A percentile compares a stretch with the other conserved stretches of the same genome.
Evolutionary conservation across 23 tunicate species (phyloP).

Genomic region (Halocynthia roretzi): DNA sequence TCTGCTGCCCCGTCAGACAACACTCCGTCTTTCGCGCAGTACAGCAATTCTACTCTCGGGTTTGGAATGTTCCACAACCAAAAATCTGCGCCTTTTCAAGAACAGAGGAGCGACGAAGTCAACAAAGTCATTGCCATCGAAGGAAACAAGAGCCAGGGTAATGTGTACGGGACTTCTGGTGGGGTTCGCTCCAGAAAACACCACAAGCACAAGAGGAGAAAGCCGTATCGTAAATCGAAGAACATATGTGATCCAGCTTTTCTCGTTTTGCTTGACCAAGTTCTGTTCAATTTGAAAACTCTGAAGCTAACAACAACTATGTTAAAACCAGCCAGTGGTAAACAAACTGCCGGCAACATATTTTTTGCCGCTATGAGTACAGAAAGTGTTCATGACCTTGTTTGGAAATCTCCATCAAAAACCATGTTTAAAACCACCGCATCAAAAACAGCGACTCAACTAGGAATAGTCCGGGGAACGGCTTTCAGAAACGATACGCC

Average conservation of each 20-base stretch:
- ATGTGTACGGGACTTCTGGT: background rate
- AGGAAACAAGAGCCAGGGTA: background rate
- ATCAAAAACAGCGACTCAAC: no score
- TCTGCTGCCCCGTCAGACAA: background rate
- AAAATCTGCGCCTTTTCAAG: slow-evolving; percentile 4
- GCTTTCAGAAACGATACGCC: no score
- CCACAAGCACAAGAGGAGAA: slow-evolving; percentile 68
- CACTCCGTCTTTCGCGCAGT: slow-evolving; percentile 4
- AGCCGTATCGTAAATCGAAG: slow-evolving; percentile 41
- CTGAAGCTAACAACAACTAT: background rate
- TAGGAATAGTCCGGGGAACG: no score
- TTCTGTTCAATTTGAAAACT: slow-evolving; percentile 20
- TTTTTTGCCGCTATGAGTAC: background rate
- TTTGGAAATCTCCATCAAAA: no score
- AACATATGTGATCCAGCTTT: slow-evolving; percentile 68
- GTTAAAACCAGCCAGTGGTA: background rate
- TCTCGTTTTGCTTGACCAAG: slow-evolving; percentile 36
- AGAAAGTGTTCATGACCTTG: background rate
- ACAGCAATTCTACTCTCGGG: slow-evolving; percentile 16
- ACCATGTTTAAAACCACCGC: no score
- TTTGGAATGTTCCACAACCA: slow-evolving; percentile 14
- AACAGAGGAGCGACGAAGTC: background rate
- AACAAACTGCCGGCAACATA: background rate
- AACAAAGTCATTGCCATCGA: background rate
- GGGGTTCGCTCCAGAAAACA: slow-evolving; percentile 39